Percentiles rank a stretch among this genome's conserved stretches.
These are phyloP conservation scores for Squalus acanthias DNA, from an alignment of 2,797 vertebrate species.

Conservation along the genomic window DNA sequence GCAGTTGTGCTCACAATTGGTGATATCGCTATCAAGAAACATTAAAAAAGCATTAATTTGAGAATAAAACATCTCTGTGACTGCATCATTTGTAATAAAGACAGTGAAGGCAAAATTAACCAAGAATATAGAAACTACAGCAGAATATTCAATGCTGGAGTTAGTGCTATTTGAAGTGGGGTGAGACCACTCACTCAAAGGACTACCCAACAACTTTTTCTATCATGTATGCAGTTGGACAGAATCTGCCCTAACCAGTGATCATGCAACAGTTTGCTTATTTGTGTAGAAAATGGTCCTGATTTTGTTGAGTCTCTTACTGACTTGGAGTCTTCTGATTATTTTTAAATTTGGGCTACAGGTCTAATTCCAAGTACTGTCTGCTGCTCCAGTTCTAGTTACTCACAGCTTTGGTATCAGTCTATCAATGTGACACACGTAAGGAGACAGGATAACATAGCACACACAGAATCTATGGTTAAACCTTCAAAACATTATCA, in stretches of 20 bases:
- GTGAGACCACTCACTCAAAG: no score
- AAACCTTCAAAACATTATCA: neutral
- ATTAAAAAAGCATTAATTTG: neutral
- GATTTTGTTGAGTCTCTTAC: neutral
- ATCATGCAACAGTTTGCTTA: neutral
- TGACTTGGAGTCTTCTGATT: neutral
- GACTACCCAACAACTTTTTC: neutral
- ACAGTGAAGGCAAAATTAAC: neutral
- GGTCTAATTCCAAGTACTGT: neutral
- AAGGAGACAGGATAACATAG: no score
- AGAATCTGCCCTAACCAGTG: neutral
- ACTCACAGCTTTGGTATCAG: no score
- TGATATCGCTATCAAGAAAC: neutral
- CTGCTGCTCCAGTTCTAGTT: neutral
- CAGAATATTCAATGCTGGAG: neutral
- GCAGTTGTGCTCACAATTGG: neutral
- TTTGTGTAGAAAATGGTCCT: neutral
- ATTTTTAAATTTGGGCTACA: neutral
- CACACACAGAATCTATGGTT: neutral
- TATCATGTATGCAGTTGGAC: neutral
- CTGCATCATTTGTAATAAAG: neutral
- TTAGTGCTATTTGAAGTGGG: no score
- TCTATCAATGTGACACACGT: neutral
- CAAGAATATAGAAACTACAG: neutral
- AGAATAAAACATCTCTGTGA: no score